Conservation (phyloP, 2,113 vertebrate genomes). For the Chaetorhynchus papuensis region DNA sequence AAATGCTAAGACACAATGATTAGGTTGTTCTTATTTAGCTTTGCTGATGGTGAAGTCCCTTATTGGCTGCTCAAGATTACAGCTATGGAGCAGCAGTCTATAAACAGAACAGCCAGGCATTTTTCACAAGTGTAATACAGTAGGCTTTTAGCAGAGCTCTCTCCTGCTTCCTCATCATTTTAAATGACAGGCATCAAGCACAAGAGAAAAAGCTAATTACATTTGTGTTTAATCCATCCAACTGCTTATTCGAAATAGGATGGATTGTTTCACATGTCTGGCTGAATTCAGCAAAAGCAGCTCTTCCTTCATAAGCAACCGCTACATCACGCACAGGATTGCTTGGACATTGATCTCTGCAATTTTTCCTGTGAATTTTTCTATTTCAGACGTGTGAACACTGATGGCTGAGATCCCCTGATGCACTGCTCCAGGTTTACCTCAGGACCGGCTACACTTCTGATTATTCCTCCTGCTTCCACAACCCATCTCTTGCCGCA, state of each 20-base stretch:
- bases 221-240: slow-evolving; percentile 32
- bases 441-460: neutral
- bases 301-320: neutral
- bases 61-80: neutral
- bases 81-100: neutral
- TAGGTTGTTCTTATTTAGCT: slow-evolving; percentile 24
- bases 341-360: neutral
- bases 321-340: neutral
- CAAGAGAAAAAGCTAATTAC: slow-evolving; percentile 42
- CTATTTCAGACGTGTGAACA: neutral
- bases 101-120: slow-evolving; percentile 1
- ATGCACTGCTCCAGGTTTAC: neutral
- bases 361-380: neutral
- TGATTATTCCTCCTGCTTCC: neutral
- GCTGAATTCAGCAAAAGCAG: neutral
- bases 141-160: neutral
- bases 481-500: neutral
- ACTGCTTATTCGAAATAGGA: neutral
- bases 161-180: slow-evolving; percentile 10
- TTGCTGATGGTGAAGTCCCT: slow-evolving; percentile 21
- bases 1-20: slow-evolving; percentile 43
- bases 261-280: neutral
- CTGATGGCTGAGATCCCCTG: neutral
- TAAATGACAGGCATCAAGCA: slow-evolving; percentile 14
- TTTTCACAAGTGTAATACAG: neutral